These are phyloP conservation scores for Pocillopora grandis DNA, from an alignment of 92 coral and sea anemone species.

Conservation along the genomic window DNA sequence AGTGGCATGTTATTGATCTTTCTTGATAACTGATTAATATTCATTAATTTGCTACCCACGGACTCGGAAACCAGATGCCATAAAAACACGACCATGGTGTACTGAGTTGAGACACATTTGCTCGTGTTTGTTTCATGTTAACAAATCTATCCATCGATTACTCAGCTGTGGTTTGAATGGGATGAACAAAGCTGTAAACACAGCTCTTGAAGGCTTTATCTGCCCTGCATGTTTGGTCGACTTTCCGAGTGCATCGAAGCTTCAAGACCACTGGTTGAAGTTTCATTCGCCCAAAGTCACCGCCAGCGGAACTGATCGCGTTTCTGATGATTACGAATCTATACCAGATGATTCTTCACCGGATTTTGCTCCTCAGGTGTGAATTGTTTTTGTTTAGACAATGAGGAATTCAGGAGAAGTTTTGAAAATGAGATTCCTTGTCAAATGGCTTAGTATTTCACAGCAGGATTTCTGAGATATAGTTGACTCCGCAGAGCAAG, in stretches of 20 bases:
- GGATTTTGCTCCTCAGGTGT: constrained; percentile 22
- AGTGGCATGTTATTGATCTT: constrained; percentile 33
- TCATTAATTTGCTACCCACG: constrained; percentile 4
- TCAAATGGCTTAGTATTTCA: constrained; percentile 9
- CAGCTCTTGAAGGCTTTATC: constrained; percentile 89
- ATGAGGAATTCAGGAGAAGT: not conserved
- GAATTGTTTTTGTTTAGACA: constrained; percentile 3
- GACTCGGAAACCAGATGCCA: constrained; percentile 3
- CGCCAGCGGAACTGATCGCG: constrained; percentile 21
- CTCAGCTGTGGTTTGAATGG: constrained; percentile 57
- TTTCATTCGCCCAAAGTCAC: constrained; percentile 62
- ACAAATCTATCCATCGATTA: not conserved
- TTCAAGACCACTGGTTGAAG: constrained; percentile 82
- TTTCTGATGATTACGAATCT: constrained; percentile 61
- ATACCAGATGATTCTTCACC: constrained; percentile 46
- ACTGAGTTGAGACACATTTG: not conserved
- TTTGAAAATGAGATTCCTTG: constrained; percentile 8
- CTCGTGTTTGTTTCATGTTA: not conserved
- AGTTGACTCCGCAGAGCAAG: not conserved
- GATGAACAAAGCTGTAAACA: constrained; percentile 73
- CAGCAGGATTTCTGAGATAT: constrained; percentile 8
- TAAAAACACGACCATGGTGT: not conserved
- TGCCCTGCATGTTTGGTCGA: constrained; percentile 95
- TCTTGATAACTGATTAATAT: constrained; percentile 31
- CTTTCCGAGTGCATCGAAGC: constrained; percentile 79